phyloP scores from a whole-genome alignment of 2,113 vertebrate species.

The Camarhynchus parvulus region DNA sequence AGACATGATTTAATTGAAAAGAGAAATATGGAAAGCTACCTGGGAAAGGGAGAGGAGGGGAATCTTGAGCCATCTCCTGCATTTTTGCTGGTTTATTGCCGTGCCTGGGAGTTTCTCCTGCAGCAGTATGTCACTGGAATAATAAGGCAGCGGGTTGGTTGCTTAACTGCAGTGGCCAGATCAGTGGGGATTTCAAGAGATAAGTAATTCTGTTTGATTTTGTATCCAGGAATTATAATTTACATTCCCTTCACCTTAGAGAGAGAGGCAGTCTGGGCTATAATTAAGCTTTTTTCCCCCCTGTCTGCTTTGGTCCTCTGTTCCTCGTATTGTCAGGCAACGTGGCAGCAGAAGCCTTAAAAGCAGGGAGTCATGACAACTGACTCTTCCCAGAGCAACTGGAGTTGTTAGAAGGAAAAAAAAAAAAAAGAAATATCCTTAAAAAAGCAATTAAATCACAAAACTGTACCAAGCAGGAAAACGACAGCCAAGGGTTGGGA shows the following conservation, averaged over 20 bases:
- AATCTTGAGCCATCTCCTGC: not conserved
- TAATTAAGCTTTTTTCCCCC: not conserved
- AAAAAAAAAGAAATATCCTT: not conserved
- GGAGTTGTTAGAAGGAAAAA: not conserved
- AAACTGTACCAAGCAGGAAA: not conserved
- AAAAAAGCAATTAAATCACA: conserved; percentile 1
- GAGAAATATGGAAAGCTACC: not conserved
- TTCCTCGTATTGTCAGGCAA: conserved; percentile 3
- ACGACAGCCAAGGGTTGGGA: not conserved
- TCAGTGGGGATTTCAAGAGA: conserved; percentile 58
- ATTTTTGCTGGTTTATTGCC: not conserved
- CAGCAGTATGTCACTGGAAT: not conserved
- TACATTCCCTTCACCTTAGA: not conserved
- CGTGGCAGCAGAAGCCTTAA: conserved; percentile 1
- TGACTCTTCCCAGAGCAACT: conserved; percentile 10
- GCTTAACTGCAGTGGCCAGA: conserved; percentile 33
- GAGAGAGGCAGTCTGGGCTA: not conserved
- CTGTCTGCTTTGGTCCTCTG: not conserved
- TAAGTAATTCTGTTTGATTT: conserved; percentile 61
- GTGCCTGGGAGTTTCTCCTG: conserved; percentile 2
- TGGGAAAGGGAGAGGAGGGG: not conserved
- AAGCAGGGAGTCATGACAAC: conserved; percentile 42
- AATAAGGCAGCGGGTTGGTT: conserved; percentile 38
- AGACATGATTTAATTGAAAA: not conserved
- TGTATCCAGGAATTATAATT: conserved; percentile 34